Conservation (phyloP, 2,888 invertebrate genomes). For the Spialia ferax region DNA sequence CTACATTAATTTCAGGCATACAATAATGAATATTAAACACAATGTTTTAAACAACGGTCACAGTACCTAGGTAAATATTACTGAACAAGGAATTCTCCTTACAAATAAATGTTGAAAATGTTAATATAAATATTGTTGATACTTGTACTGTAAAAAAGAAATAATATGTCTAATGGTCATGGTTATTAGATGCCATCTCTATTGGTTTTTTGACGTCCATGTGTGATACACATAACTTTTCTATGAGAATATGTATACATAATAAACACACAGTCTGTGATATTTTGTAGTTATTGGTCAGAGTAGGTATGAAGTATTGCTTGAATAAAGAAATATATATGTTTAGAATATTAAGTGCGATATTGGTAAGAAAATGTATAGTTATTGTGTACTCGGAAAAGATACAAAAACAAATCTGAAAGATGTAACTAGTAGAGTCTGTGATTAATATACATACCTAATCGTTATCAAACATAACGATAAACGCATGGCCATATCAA, state of each 20-base stretch:
- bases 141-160: conserved; percentile 63
- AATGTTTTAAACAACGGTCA: background rate
- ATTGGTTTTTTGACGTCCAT: conserved; percentile 84
- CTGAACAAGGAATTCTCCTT: conserved; percentile 71
- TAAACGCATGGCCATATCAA: conserved; percentile 83
- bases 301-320: conserved; percentile 83
- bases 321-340: conserved; percentile 81
- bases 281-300: conserved; percentile 86
- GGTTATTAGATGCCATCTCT: conserved; percentile 82
- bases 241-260: conserved; percentile 87
- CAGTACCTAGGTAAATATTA: conserved; percentile 40
- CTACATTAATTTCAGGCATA: conserved; percentile 47
- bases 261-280: conserved; percentile 86
- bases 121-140: conserved; percentile 73
- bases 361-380: conserved; percentile 81
- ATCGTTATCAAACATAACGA: conserved; percentile 74
- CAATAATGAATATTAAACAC: conserved; percentile 11
- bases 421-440: conserved; percentile 75
- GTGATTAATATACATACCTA: conserved; percentile 83
- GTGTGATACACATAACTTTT: conserved; percentile 85
- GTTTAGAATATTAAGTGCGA: conserved; percentile 81
- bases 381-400: conserved; percentile 75
- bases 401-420: conserved; percentile 66
- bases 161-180: conserved; percentile 70
- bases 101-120: conserved; percentile 74